Evolutionary conservation across 1,140 invertebrate genomes (phyloP), one percentile per base, ranked within the genome.

Genomic region (Penaeus japonicus): DNA sequence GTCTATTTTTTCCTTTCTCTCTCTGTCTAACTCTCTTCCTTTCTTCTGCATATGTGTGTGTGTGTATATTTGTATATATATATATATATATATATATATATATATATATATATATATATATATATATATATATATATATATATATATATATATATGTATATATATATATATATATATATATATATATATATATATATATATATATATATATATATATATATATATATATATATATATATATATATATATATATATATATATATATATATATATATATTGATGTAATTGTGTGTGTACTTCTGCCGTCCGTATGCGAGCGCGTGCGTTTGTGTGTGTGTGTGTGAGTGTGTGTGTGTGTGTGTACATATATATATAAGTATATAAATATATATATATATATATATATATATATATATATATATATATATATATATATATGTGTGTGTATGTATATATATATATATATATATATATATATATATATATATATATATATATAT

Each of bases 201-300:
- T 39, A 39, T 39, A 39, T 39, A 39, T 39, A 7, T 39, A 39
- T 39, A 39, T 39, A 70, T 70, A 70, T 70, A 70, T 70, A 70
- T 70, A 70, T 70, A 70, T 70, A 70, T 70, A 70, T 70, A 70
- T 70, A 70, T 70, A 18, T 70, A 70, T 70, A 70, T 70, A 70
- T 22, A 70, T 22, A 70, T 70, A 70, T 70, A 70, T 70, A 70
- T 70, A 70, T 70, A 70, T 70, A 70, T 70, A 70, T 22, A 70
- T 70, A 70, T 22, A 70, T 22, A 70, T 22, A 70, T 22, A 70
- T 22, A 70, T 22, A 70, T 17, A 18, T 27, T 17, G 12, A 39
- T 7, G 7, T 7, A 39, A 2, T 4, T 4, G 7, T 7, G 35
- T 7, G 7, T 7, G 7, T 7, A 39, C n/a, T n/a, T n/a, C n/a